Evolutionary conservation across 92 coral and sea anemone genomes (phyloP).

Genomic region (Pocillopora meandrina): DNA sequence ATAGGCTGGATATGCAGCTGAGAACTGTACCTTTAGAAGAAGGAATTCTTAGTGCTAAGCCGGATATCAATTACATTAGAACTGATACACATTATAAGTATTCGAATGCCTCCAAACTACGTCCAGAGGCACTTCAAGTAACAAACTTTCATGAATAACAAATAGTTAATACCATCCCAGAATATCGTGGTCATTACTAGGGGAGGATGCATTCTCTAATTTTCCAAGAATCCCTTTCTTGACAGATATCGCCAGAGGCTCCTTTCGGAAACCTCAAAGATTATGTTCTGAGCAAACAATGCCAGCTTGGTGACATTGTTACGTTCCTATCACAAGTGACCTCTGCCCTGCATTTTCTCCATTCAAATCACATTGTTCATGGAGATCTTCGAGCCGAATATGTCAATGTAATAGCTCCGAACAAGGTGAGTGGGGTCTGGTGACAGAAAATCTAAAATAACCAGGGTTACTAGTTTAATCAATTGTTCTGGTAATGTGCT

Average conservation of each 20-base stretch:
- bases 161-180: not conserved
- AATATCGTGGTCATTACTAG: not conserved
- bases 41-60: no score
- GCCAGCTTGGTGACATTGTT: slow-evolving; percentile 18
- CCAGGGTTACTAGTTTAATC: no score
- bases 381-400: slow-evolving; percentile 49
- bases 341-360: slow-evolving; percentile 47
- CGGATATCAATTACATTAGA: no score
- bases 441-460: no score
- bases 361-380: slow-evolving; percentile 49
- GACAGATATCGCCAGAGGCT: not conserved
- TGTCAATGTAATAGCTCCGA: slow-evolving; percentile 20
- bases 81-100: no score
- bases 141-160: not conserved
- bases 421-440: slow-evolving; percentile 1
- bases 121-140: no score
- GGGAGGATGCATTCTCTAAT: not conserved
- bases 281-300: slow-evolving; percentile 36
- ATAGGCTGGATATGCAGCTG: no score
- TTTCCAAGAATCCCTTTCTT: no score
- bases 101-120: no score
- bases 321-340: slow-evolving; percentile 53
- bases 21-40: no score
- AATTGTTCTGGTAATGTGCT: no score
- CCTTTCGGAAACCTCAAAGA: slow-evolving; percentile 38